A percentile compares a stretch with the other conserved stretches of the same genome.
These are phyloP conservation scores for Ochropacha duplaris DNA, from an alignment of 2,888 invertebrate genomes.

Conservation along the genomic window DNA sequence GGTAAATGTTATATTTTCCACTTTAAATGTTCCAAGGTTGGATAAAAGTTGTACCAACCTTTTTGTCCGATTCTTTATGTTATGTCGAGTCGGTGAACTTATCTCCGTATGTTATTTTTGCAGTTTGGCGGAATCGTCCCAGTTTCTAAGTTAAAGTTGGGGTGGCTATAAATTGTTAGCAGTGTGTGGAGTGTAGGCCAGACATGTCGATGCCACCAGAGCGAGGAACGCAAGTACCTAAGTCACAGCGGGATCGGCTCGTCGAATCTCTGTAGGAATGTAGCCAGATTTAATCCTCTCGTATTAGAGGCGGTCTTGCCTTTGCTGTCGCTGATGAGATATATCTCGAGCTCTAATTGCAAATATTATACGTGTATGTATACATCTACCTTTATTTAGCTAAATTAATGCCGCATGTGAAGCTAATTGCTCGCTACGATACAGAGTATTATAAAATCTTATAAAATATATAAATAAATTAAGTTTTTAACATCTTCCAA, in stretches of 20 bases:
- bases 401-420: constrained; percentile 31
- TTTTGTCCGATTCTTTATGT: constrained; percentile 8
- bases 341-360: constrained; percentile 56
- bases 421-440: constrained; percentile 18
- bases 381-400: constrained; percentile 16
- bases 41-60: constrained; percentile 9
- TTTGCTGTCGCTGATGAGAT: constrained; percentile 50
- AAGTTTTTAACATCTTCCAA: constrained; percentile 11
- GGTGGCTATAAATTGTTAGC: constrained; percentile 48
- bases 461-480: background rate
- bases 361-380: constrained; percentile 42
- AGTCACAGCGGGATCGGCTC: constrained; percentile 20
- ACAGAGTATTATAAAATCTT: background rate
- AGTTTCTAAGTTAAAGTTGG: constrained; percentile 46
- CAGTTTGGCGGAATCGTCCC: constrained; percentile 44
- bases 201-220: constrained; percentile 28
- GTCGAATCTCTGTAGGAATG: constrained; percentile 52
- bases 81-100: constrained; percentile 6
- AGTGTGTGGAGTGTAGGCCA: constrained; percentile 37
- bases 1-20: constrained; percentile 19
- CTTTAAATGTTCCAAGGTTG: constrained; percentile 12
- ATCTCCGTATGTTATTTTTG: constrained; percentile 33
- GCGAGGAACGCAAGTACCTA: constrained; percentile 9
- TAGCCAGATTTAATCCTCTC: constrained; percentile 55
- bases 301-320: constrained; percentile 38